A percentile compares a stretch with the other conserved stretches of the same genome.
Conservation (phyloP, 23 tunicate genomes). For the Ciona savignyi region DNA sequence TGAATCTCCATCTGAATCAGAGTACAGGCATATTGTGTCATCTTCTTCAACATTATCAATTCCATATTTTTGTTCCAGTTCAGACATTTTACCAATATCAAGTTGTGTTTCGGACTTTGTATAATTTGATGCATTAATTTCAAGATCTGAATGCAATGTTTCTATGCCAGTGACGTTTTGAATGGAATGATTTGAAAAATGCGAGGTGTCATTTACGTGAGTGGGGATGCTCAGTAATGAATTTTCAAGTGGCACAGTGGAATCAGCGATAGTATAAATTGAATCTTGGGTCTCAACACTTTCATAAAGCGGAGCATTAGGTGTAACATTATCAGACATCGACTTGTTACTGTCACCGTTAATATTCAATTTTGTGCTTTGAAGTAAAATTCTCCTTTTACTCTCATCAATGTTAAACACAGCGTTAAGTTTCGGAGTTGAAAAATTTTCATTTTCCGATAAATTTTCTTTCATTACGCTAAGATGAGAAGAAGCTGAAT, state of each 20-base stretch:
- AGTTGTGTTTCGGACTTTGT: background rate
- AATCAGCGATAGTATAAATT: slow-evolving; percentile 4
- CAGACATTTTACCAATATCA: background rate
- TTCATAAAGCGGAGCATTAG: background rate
- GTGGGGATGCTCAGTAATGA: no score
- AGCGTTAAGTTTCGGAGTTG: no score
- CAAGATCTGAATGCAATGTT: background rate
- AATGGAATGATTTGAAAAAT: background rate
- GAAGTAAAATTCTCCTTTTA: background rate
- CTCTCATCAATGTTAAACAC: no score
- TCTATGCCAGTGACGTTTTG: background rate
- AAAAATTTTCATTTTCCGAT: background rate
- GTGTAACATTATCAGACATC: background rate
- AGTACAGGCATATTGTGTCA: background rate
- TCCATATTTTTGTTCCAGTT: background rate
- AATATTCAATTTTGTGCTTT: background rate
- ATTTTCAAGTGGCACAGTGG: slow-evolving; percentile 17
- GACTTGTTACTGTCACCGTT: no score
- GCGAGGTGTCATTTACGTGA: background rate
- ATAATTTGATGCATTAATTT: background rate
- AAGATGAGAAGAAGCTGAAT: background rate
- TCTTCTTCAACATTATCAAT: background rate
- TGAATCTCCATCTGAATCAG: slow-evolving; percentile 10
- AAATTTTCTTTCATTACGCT: background rate
- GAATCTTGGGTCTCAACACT: background rate